Evolutionary conservation across 2,113 vertebrate genomes (phyloP), one percentile per base, ranked within the genome.

Genomic region (Aphyosemion australe): DNA sequence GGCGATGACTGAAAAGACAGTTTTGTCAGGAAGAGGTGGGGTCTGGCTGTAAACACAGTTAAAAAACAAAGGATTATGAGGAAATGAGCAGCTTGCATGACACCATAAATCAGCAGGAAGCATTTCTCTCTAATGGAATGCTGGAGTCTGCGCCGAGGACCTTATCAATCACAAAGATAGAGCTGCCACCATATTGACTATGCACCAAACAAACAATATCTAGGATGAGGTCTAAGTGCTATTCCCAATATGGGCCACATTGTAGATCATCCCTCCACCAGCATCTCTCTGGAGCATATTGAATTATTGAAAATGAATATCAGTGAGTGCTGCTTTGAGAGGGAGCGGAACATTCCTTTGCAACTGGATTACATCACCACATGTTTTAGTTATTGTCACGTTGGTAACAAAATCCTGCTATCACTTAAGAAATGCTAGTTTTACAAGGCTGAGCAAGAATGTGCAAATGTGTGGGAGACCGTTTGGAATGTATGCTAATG

Each of bases 131-230:
- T 83, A 87, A 87, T 87, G 75, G 85, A 83, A 85, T 77, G 71
- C 74, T 43, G 62, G 57, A 47, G 32, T 59, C 55, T 20, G n/a
- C 51, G 46, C 59, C 2, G 31, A 76, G 46, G 46, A 45, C 56
- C 76, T 70, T 85, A 91, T 89, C 85, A 88, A 91, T 91, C 89
- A 90, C 57, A 70, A 59, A 86, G 83, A 86, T 81, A 81, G 80
- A 87, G 66, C 84, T 88, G 87, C 84, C 88, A 86, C 56, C 59
- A 51, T 86, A 84, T 84, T 83, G 80, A 89, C 83, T 78, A 72
- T 64, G 76, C 82, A 87, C 78, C 82, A 81, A 81, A 84, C 85
- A 86, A 88, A 89, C 88, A 89, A 86, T 83, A 84, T 89, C 83
- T 80, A 43, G 72, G 76, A 87, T 89, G 80, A 75, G 76, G 70